These are phyloP conservation scores for Linnaemya tessellans DNA, from an alignment of 2,888 invertebrate species.

Conservation along the genomic window DNA sequence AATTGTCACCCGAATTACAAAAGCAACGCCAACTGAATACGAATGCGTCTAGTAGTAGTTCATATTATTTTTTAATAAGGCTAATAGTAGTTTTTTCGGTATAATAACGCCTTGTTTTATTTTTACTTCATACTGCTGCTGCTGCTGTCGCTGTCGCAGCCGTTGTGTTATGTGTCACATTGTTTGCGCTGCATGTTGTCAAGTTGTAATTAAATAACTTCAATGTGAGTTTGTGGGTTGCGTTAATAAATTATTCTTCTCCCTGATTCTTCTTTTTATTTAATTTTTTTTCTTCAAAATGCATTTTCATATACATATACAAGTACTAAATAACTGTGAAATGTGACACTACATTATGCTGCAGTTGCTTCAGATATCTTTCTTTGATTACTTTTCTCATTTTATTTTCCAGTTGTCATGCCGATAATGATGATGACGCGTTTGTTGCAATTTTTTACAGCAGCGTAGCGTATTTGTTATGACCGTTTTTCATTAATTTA, in stretches of 20 bases:
- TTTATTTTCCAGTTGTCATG: constrained; percentile 35
- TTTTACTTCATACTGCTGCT: background rate
- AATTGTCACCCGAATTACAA: too few species aligned
- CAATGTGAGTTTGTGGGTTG: constrained; percentile 70
- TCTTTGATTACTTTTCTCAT: constrained; percentile 10
- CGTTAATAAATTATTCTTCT: constrained; percentile 25
- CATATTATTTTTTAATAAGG: constrained; percentile 4
- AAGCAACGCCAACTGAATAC: too few species aligned
- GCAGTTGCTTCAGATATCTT: constrained; percentile 24
- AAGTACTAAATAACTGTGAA: constrained; percentile 65
- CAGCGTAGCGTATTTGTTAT: background rate
- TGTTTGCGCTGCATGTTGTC: constrained; percentile 48
- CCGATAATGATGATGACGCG: constrained; percentile 52
- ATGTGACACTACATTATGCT: constrained; percentile 65
- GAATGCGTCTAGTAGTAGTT: background rate
- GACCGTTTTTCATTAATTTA: constrained; percentile 23
- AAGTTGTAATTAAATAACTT: constrained; percentile 70
- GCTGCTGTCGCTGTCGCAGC: background rate
- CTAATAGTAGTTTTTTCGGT: constrained; percentile 23
- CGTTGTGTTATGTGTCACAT: constrained; percentile 26
- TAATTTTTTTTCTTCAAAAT: too few species aligned
- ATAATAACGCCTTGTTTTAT: constrained; percentile 12
- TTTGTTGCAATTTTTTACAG: constrained; percentile 33
- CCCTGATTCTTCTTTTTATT: constrained; percentile 16
- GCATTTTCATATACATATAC: constrained; percentile 14